These are phyloP conservation scores for Myoxocephalus aenaeus DNA, from an alignment of 2,797 vertebrate genomes.

Conservation along the genomic window DNA sequence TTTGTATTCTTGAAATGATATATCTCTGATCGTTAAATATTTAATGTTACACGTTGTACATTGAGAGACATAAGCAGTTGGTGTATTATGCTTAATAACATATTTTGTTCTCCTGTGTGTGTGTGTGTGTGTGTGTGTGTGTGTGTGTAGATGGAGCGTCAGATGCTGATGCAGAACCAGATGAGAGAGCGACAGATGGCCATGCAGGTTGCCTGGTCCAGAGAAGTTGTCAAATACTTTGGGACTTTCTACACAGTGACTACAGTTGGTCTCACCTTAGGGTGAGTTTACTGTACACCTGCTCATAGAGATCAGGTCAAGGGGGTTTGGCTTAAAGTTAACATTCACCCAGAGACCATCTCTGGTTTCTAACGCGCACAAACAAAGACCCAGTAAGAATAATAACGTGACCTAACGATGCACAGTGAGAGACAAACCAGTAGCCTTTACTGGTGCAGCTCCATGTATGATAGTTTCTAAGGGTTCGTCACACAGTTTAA, in stretches of 20 bases:
- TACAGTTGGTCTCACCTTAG: conserved; percentile 81
- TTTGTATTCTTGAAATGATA: not conserved
- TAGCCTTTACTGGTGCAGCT: conserved; percentile 23
- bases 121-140: not conserved
- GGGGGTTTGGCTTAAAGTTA: not conserved
- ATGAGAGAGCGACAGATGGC: conserved; percentile 92
- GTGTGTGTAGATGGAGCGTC: conserved; percentile 88
- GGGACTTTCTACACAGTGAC: conserved; percentile 86
- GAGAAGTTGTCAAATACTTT: conserved; percentile 92
- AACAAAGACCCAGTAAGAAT: not conserved
- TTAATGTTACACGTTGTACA: not conserved
- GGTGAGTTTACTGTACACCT: conserved; percentile 72
- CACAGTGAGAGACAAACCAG: not conserved
- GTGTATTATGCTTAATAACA: not conserved
- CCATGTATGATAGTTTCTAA: not conserved
- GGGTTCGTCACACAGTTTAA: not conserved
- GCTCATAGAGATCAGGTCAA: not conserved
- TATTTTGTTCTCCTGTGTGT: not conserved
- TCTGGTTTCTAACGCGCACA: not conserved
- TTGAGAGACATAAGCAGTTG: not conserved
- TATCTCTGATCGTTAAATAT: not conserved
- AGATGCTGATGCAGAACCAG: conserved; percentile 92
- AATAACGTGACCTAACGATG: not conserved
- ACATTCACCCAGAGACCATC: not conserved
- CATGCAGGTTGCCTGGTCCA: conserved; percentile 92